A percentile compares a stretch with the other conserved stretches of the same genome.
These are phyloP conservation scores for Oryctes rhinoceros DNA, from an alignment of 1,140 invertebrate genomes.

Conservation along the genomic window DNA sequence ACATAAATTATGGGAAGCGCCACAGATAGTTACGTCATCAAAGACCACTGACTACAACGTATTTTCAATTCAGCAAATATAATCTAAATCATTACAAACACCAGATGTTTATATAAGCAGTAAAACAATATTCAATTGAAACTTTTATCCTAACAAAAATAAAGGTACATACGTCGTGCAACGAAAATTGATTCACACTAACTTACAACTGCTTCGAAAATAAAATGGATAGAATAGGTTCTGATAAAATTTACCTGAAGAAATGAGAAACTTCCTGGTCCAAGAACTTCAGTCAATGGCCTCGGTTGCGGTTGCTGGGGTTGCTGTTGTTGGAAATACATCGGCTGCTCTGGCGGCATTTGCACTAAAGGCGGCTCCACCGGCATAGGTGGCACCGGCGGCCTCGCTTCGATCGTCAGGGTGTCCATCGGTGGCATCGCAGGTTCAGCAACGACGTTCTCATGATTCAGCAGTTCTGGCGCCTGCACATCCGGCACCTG, in stretches of 20 bases:
- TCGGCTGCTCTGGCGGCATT: constrained; percentile 60
- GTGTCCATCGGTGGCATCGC: constrained; percentile 51
- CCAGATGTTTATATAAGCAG: too few species aligned
- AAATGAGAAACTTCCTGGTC: constrained; percentile 77
- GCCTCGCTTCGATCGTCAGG: constrained; percentile 55
- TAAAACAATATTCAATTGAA: too few species aligned
- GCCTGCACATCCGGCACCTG: neutral
- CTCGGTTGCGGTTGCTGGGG: constrained; percentile 60
- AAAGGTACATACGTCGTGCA: neutral
- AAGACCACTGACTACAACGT: too few species aligned
- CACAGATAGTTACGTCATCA: too few species aligned
- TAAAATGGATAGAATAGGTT: neutral
- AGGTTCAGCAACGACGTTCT: constrained; percentile 36
- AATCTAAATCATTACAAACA: too few species aligned
- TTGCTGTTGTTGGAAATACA: constrained; percentile 59
- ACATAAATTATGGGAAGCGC: too few species aligned
- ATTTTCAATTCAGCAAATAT: too few species aligned
- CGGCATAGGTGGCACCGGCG: constrained; percentile 38
- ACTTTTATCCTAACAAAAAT: too few species aligned
- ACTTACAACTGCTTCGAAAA: too few species aligned
- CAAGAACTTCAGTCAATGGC: constrained; percentile 76
- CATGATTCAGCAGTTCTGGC: constrained; percentile 29
- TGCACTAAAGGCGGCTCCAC: constrained; percentile 48
- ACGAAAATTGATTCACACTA: too few species aligned
- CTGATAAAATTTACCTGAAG: constrained; percentile 65